Conservation (phyloP, 2,888 invertebrate species). For the Thereva nobilitata region DNA sequence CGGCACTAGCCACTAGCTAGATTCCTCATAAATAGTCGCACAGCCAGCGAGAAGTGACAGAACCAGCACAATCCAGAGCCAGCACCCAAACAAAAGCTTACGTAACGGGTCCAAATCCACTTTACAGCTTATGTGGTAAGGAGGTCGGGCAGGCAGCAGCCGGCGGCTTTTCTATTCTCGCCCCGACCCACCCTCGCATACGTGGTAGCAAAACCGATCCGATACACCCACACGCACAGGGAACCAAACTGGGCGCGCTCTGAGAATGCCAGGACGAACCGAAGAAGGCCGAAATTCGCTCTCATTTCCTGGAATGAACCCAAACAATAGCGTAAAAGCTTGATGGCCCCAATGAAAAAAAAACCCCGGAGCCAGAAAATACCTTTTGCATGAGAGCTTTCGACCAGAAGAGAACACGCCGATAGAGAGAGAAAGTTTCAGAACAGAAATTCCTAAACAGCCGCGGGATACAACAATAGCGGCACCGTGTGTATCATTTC, state of each 20-base stretch:
- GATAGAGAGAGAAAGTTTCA: too few relatives aligned
- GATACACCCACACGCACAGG: background rate
- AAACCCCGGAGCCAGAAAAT: background rate
- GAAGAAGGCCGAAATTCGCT: background rate
- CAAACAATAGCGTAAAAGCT: constrained; percentile 34
- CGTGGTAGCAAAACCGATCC: background rate
- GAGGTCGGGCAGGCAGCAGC: background rate
- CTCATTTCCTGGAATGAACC: constrained; percentile 17
- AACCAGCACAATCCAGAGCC: constrained; percentile 30
- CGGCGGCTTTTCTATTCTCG: background rate
- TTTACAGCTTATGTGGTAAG: constrained; percentile 19
- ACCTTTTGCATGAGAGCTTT: background rate
- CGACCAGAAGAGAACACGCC: background rate
- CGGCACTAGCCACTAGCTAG: constrained; percentile 22
- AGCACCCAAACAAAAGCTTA: constrained; percentile 41
- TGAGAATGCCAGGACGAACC: too few relatives aligned
- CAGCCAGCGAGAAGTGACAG: constrained; percentile 37
- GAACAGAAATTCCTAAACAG: too few relatives aligned
- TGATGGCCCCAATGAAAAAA: background rate
- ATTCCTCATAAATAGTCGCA: constrained; percentile 38
- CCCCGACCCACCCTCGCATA: background rate
- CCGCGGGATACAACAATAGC: background rate
- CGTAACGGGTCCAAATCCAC: constrained; percentile 38
- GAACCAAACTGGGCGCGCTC: too few relatives aligned
- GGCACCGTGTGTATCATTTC: too few relatives aligned